Evolutionary conservation across 1,140 invertebrate species (phyloP), one percentile per base, ranked within the genome.

Genomic region (Phortica variegata): DNA sequence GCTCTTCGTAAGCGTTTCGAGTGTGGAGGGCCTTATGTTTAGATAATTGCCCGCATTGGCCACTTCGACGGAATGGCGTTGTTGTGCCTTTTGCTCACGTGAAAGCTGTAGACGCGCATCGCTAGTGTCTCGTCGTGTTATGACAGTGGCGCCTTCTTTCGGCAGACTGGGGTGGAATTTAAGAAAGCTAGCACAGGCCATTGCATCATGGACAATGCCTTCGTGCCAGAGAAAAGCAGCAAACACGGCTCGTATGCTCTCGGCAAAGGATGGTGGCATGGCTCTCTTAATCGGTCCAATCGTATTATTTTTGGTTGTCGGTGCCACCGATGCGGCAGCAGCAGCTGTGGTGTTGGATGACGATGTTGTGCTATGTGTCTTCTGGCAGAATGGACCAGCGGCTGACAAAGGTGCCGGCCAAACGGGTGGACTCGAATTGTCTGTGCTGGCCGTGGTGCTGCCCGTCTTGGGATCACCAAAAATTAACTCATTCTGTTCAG

Each of bases 161-260:
- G 89, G 87, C 45, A 95, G 77, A 15, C 85, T 85, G 5, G 93
- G 93, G 76, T 97, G 93, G 73, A 97, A 97, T 77, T 96, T 96
- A 0, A 98, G 79, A 71, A 94, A 98, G 3, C 94, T 93, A 1
- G 95, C 93, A 71, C 93, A 95, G 0, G 95, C 93, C 88, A 98
- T 97, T 4, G 94, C 94, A 76, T 98, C 95, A 73, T 97, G 93
- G 0, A 97, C 92, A 33, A 98, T 89, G 2, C 83, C 94, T 81
- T 97, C 94, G 76, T 98, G 95, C 95, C 95, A 98, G 2, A 98
- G 77, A 62, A 97, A 88, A 0, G 95, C 93, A 1, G 95, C 94
- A 78, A 98, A 99, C 0, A 97, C 89, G 0, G 93, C 90, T 5
- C 96, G 81, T 3, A 96, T 77, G 62, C 91, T 91, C 75, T 98